Percentiles rank a stretch among this genome's conserved stretches.
phyloP scores from a whole-genome alignment of 2,113 vertebrate species.

The Propithecus coquereli region DNA sequence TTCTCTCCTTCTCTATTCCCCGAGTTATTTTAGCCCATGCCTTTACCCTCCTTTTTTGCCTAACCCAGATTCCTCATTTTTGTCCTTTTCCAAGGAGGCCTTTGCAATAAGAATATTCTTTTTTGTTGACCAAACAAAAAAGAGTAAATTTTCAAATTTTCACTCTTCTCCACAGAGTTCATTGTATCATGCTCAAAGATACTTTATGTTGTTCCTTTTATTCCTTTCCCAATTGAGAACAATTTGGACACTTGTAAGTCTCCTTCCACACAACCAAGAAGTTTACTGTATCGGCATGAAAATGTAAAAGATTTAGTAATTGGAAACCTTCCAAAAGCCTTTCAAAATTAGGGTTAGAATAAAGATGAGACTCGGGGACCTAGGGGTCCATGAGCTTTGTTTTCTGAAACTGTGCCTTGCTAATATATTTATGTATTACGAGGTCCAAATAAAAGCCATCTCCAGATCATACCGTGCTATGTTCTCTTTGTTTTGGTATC shows the following conservation, averaged over 20 bases:
- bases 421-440: not conserved
- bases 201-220: not conserved
- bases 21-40: not conserved
- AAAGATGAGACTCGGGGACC: not conserved
- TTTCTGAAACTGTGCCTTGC: constrained; percentile 9
- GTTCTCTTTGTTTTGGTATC: not conserved
- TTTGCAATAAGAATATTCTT: not conserved
- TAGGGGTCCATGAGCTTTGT: not conserved
- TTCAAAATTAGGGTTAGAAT: not conserved
- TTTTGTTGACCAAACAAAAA: not conserved
- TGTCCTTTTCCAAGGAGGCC: not conserved
- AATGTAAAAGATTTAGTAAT: not conserved
- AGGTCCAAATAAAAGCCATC: not conserved
- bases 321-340: constrained; percentile 7
- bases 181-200: not conserved
- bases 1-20: not conserved
- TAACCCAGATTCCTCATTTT: not conserved
- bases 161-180: not conserved
- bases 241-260: not conserved
- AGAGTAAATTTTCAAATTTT: not conserved
- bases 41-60: not conserved
- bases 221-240: not conserved
- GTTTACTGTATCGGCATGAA: not conserved
- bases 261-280: not conserved
- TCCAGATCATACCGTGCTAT: not conserved